Base-by-base conservation (phyloP, 1,140 invertebrate species). In the Lucilia cuprina region DNA sequence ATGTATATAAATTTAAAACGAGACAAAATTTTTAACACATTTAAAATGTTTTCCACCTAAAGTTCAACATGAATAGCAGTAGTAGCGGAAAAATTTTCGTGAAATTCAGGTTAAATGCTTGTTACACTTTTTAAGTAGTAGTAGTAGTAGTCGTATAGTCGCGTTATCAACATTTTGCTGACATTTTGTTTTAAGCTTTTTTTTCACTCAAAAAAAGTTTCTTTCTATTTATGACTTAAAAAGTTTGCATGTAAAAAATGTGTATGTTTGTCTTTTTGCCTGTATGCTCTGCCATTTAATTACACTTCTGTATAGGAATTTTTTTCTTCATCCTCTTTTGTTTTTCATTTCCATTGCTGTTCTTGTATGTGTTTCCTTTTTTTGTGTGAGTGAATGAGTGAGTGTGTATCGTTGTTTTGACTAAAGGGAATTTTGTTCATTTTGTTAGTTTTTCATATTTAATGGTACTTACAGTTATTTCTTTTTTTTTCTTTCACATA, bases 351-450 rank as follows among this genome's bases (percentile, higher is more conserved):
- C 10, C n/a, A n/a, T 25, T 21, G 8, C 19, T 19, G 1, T 21
- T 70, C n/a, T 70, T 9, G 14, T 21, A 21, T 70, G n/a, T 70
- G n/a, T 70, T 70, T 21, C 21, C 21, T 9, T 21, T 70, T 70
- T 70, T 21, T 5, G 25, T 70, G 25, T 30, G 25, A 2, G 25
- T 30, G 25, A 2, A 3, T 30, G 25, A 2, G 25, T 30, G 25
- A 30, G 25, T 30, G 25, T 30, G 25, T 30, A 30, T 30, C 25
- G 25, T 30, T 30, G 25, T 30, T 30, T 30, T 30, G 25, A 80
- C 77, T 30, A 80, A 80, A 80, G 77, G 41, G 77, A 80, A 80
- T 80, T 41, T 80, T 80, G 77, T 80, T 80, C 77, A 80, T 80
- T 80, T 80, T 80, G 77, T 80, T 80, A 80, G 77, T 80, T 80